Evolutionary conservation across 1,140 invertebrate species (phyloP).

Genomic region (Tetragonula clypearis): DNA sequence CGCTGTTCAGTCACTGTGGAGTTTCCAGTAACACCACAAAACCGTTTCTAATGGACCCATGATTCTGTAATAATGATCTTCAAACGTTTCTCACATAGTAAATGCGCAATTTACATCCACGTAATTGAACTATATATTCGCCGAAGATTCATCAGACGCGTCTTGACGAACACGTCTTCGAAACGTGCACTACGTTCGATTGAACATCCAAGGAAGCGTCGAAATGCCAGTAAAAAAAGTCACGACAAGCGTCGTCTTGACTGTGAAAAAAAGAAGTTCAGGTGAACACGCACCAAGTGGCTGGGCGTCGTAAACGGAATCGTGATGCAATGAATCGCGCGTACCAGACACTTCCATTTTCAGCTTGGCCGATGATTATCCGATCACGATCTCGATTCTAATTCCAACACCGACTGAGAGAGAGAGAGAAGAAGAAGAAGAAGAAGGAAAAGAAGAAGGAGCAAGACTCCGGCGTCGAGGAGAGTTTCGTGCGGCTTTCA

Average conservation of each 20-base stretch:
- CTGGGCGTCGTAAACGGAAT: not conserved
- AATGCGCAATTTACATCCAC: not conserved
- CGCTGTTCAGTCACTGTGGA: no score
- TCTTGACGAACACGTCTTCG: no score
- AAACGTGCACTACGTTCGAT: not conserved
- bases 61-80: no score
- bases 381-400: conserved; percentile 44
- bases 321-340: conserved; percentile 34
- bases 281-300: not conserved
- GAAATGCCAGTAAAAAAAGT: conserved; percentile 5
- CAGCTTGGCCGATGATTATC: conserved; percentile 33
- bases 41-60: no score
- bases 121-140: not conserved
- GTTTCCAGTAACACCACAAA: no score
- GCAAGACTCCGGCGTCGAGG: not conserved
- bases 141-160: not conserved
- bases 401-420: conserved; percentile 15
- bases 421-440: no score
- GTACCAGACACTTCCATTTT: conserved; percentile 44
- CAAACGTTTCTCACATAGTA: no score
- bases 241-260: not conserved
- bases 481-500: conserved; percentile 36
- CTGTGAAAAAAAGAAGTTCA: not conserved
- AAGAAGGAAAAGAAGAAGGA: no score
- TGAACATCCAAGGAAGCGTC: not conserved